Conservation (phyloP, 2,113 vertebrate genomes). For the Hoplias malabaricus region DNA sequence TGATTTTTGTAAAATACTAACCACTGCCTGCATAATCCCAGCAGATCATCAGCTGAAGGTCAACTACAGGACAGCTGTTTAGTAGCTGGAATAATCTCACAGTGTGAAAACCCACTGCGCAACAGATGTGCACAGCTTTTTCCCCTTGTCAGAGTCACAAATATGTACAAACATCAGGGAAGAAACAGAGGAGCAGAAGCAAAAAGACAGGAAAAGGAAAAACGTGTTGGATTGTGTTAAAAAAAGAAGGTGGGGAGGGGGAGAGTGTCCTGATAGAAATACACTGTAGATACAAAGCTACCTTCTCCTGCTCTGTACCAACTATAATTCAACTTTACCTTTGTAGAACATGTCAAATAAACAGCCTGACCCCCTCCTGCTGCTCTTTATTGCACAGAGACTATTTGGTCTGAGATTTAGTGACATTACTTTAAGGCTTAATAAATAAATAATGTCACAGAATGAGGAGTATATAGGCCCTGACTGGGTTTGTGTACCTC, state of each 20-base stretch:
- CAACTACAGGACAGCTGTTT: slow-evolving; percentile 37
- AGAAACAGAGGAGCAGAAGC: neutral
- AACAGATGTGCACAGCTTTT: slow-evolving; percentile 34
- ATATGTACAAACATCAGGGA: slow-evolving; percentile 29
- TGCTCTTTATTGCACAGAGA: neutral
- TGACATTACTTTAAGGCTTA: slow-evolving; percentile 3
- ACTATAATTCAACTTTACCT: slow-evolving; percentile 12
- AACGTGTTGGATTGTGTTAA: neutral
- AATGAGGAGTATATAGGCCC: slow-evolving; percentile 17
- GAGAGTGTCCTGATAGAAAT: neutral
- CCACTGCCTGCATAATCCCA: slow-evolving; percentile 7
- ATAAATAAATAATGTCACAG: neutral
- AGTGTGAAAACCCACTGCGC: slow-evolving; percentile 20
- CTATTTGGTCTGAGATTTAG: neutral
- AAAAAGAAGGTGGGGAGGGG: no score
- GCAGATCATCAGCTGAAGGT: slow-evolving; percentile 24
- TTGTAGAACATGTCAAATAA: slow-evolving; percentile 31
- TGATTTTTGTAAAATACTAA: slow-evolving; percentile 9
- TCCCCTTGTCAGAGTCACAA: neutral
- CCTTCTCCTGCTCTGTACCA: neutral
- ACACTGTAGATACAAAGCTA: slow-evolving; percentile 29
- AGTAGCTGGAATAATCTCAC: slow-evolving; percentile 38
- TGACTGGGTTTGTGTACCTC: slow-evolving; percentile 32
- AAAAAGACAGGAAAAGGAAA: neutral
- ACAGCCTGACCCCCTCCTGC: neutral